These are phyloP conservation scores for Tridacna crocea DNA, from an alignment of 2,888 invertebrate species.

Conservation along the genomic window DNA sequence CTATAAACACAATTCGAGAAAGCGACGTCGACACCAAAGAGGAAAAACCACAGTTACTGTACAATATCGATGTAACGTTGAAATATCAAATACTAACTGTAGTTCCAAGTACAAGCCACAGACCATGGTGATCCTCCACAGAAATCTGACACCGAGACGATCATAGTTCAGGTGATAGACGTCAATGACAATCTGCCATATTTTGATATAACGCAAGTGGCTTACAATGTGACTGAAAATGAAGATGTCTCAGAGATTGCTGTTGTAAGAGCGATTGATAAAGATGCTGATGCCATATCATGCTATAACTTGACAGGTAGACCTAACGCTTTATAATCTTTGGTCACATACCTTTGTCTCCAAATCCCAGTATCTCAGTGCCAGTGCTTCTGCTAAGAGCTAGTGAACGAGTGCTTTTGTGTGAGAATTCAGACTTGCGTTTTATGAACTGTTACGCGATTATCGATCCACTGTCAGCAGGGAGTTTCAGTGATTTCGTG, in stretches of 20 bases:
- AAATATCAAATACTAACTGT: neutral
- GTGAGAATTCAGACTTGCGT: too few relatives aligned
- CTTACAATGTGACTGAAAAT: conserved; percentile 40
- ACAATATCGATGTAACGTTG: too few relatives aligned
- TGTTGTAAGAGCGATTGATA: conserved; percentile 37
- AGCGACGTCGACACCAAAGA: too few relatives aligned
- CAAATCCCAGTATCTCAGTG: too few relatives aligned
- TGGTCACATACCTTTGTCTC: too few relatives aligned
- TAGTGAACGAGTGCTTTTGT: too few relatives aligned
- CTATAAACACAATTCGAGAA: too few relatives aligned
- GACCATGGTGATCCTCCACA: conserved; percentile 38
- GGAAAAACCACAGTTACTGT: too few relatives aligned
- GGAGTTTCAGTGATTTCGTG: too few relatives aligned
- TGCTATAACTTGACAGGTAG: conserved; percentile 43
- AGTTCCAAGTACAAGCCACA: conserved; percentile 42
- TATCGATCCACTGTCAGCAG: too few relatives aligned
- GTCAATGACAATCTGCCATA: conserved; percentile 50
- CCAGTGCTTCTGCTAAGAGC: too few relatives aligned
- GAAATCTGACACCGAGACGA: conserved; percentile 33
- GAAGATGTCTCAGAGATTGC: conserved; percentile 31
- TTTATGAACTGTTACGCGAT: too few relatives aligned
- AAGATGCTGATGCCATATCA: conserved; percentile 37
- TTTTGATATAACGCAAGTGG: conserved; percentile 5
- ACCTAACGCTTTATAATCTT: neutral
- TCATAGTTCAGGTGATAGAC: conserved; percentile 44